Conservation (phyloP, 2,888 invertebrate species). For the Poecilobothrus nobilitatus region DNA sequence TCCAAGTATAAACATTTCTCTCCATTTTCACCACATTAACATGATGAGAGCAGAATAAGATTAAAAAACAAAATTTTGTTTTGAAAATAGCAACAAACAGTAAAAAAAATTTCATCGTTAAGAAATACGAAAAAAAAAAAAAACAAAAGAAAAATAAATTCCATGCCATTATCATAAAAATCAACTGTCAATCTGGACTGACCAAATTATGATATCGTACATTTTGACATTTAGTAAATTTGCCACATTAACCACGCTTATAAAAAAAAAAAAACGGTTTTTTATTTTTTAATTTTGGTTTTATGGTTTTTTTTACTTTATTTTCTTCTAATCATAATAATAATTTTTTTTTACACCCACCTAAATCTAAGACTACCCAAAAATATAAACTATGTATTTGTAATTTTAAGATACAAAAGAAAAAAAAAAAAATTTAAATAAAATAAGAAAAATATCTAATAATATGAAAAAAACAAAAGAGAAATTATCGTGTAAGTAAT, state of each 20-base stretch:
- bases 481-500: no score
- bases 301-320: neutral
- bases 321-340: neutral
- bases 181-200: neutral
- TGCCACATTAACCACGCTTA: conserved; percentile 6
- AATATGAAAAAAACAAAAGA: no score
- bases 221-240: neutral
- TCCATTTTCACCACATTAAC: no score
- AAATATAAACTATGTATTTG: no score
- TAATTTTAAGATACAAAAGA: no score
- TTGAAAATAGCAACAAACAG: neutral
- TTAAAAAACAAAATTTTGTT: no score
- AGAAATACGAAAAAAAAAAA: neutral
- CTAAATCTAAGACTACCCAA: neutral
- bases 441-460: no score
- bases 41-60: no score
- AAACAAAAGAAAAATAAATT: neutral
- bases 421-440: no score
- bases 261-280: neutral
- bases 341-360: neutral
- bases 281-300: neutral
- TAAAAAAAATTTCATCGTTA: neutral
- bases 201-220: neutral
- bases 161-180: neutral
- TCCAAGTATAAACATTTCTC: no score